Percentiles rank a stretch among this genome's conserved stretches.
phyloP scores from a whole-genome alignment of 2,888 invertebrate genomes.

The Salticus scenicus region DNA sequence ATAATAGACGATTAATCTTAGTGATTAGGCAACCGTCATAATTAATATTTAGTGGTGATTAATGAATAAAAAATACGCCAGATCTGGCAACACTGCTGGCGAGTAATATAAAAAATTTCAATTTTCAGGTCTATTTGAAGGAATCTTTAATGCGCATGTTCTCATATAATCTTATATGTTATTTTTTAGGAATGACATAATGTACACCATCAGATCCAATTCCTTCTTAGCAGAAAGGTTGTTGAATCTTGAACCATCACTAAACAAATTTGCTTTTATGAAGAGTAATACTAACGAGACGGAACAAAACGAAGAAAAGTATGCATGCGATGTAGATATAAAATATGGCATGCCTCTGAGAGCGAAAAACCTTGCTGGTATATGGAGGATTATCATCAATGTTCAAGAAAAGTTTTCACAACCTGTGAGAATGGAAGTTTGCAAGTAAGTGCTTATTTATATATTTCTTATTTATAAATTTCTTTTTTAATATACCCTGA shows the following conservation, averaged over 20 bases:
- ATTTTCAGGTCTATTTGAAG: too few species aligned
- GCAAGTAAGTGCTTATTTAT: constrained; percentile 61
- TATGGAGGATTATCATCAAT: constrained; percentile 71
- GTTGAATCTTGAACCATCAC: constrained; percentile 26
- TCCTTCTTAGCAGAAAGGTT: constrained; percentile 50
- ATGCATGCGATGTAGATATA: constrained; percentile 61
- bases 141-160: too few species aligned
- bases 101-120: too few species aligned
- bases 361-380: constrained; percentile 56
- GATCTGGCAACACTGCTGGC: too few species aligned
- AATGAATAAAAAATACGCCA: too few species aligned
- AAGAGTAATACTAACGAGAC: constrained; percentile 8
- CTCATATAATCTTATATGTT: too few species aligned
- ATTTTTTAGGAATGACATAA: constrained; percentile 51
- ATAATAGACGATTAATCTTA: too few species aligned
- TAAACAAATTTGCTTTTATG: constrained; percentile 13
- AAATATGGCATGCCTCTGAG: constrained; percentile 62
- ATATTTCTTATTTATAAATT: too few species aligned
- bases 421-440: constrained; percentile 64
- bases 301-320: constrained; percentile 33
- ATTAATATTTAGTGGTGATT: too few species aligned
- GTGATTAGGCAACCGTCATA: too few species aligned
- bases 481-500: too few species aligned
- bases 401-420: constrained; percentile 60
- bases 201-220: constrained; percentile 54